Conservation (phyloP, 2,113 vertebrate species). For the Porphyrio hochstetteri region DNA sequence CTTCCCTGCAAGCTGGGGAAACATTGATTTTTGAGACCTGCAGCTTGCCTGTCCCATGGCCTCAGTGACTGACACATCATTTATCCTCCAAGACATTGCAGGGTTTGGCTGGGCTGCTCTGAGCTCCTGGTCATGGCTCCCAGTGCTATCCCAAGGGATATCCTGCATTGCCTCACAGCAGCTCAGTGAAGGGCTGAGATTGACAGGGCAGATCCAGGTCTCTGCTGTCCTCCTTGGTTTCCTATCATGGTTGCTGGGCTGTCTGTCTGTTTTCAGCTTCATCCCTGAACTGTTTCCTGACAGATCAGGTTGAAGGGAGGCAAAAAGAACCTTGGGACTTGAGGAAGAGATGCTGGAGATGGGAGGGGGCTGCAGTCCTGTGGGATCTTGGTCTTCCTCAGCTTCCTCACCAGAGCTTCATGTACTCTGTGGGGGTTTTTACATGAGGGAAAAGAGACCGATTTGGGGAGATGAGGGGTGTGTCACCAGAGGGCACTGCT, state of each 20-base stretch:
- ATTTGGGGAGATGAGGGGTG: not conserved
- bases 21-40: not conserved
- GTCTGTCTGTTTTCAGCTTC: not conserved
- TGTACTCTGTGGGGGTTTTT: not conserved
- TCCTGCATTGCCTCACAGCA: fast-evolving
- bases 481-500: not conserved
- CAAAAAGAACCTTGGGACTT: not conserved
- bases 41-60: not conserved
- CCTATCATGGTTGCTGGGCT: not conserved
- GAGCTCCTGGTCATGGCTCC: not conserved
- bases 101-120: not conserved
- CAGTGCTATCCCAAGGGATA: not conserved
- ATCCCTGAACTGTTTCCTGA: not conserved
- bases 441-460: fast-evolving
- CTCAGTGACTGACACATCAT: not conserved
- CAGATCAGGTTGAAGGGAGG: no score
- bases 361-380: fast-evolving
- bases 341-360: not conserved
- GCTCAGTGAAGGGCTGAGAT: not conserved
- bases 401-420: not conserved
- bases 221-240: not conserved
- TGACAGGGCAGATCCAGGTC: not conserved
- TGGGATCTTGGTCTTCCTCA: not conserved
- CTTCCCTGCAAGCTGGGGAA: not conserved
- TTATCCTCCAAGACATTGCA: not conserved